Evolutionary conservation across 2,888 invertebrate genomes (phyloP), one percentile per base, ranked within the genome.

Genomic region (Idaea dimidiata): DNA sequence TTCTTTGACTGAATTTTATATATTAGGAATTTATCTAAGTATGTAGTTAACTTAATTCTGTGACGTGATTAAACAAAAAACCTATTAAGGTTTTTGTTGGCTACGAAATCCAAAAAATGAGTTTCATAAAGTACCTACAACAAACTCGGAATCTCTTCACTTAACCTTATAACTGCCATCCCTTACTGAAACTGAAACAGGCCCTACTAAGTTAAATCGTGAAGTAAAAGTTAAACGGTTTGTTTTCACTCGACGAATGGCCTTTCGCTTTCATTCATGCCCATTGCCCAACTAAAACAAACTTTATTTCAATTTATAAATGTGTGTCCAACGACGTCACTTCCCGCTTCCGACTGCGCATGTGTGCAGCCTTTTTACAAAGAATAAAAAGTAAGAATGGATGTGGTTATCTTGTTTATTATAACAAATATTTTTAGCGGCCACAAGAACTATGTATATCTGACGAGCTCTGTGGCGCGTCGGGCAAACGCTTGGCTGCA

Each of bases 211-310:
- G 16, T 57, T 61, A 56, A 17, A 8, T 10, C n/a, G 31, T 53
- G 5, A 43, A 43, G 43, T 43, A 43, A 43, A 43, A 43, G 43
- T 43, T 43, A 43, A 43, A 43, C 43, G 6, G 43, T 43, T 10
- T 43, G 43, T 43, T 43, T 43, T 43, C 43, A 43, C 43, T 43
- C 43, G 43, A 6, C 65, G 66, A 60, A 69, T 75, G 80, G 83
- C 86, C 87, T 90, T 88, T 90, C 90, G 78, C 83, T 90, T 89
- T 89, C 91, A 89, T 89, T 89, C 89, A 89, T 84, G 86, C 86
- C 84, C 83, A 84, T 81, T 88, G 87, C 86, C 85, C 89, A 90
- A 92, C 91, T 92, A 91, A 91, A 91, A 88, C 89, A 87, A 91
- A 91, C 89, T 91, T 91, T 89, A 91, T 91, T 91, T 88, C 89